Conservation (phyloP, 2,797 vertebrate species). For the Mareca penelope region DNA sequence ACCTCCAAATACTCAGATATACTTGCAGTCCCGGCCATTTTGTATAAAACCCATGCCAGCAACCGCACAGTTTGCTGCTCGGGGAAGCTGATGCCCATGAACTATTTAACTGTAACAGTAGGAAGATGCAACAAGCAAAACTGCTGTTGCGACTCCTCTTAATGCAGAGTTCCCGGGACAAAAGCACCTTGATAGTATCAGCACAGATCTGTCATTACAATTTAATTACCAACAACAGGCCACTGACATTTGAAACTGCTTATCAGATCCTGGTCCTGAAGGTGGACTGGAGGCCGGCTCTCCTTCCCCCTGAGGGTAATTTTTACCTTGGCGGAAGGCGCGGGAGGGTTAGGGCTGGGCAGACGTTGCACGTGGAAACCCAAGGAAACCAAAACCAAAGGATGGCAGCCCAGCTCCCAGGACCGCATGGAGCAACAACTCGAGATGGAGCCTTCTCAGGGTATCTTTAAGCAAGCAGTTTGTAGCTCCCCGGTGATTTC, state of each 20-base stretch:
- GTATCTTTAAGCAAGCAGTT: neutral
- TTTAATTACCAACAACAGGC: slow-evolving; percentile 70
- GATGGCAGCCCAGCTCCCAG: neutral
- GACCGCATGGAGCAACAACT: fast-evolving
- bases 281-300: slow-evolving; percentile 29
- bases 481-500: neutral
- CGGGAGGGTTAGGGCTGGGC: neutral
- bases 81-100: neutral
- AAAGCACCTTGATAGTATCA: slow-evolving; percentile 68
- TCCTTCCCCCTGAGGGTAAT: neutral
- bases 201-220: slow-evolving; percentile 57
- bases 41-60: neutral
- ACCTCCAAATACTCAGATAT: neutral
- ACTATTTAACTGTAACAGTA: slow-evolving; percentile 41
- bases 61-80: neutral
- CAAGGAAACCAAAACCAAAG: neutral
- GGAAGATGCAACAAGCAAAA: slow-evolving; percentile 55
- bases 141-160: slow-evolving; percentile 37
- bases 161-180: slow-evolving; percentile 34
- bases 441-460: fast-evolving
- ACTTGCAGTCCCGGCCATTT: neutral
- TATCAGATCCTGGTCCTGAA: slow-evolving; percentile 54
- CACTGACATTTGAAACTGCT: slow-evolving; percentile 67
- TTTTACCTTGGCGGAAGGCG: neutral
- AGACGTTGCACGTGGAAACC: neutral